Evolutionary conservation across 2,888 invertebrate species (phyloP).

Genomic region (Agonum fuliginosum): DNA sequence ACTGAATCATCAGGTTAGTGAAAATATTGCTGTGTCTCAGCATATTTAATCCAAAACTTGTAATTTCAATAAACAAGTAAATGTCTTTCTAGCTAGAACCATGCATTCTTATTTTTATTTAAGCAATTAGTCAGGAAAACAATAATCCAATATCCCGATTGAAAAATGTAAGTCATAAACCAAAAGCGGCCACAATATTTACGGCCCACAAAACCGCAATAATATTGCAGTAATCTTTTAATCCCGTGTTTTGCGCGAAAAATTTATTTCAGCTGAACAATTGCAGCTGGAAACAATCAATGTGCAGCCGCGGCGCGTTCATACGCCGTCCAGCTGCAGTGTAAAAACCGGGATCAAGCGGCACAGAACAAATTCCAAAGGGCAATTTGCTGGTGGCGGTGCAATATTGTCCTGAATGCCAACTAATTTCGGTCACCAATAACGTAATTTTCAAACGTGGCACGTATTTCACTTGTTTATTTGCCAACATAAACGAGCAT

Average conservation of each 20-base stretch:
- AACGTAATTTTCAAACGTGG: slow-evolving; percentile 48
- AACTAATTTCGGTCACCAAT: slow-evolving; percentile 43
- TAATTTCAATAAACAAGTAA: no score
- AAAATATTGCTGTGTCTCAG: no score
- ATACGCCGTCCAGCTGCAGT: neutral
- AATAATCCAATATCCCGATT: no score
- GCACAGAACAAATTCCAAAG: slow-evolving; percentile 6
- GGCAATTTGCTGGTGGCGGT: slow-evolving; percentile 16
- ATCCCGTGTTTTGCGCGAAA: slow-evolving; percentile 27
- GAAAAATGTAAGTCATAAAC: no score
- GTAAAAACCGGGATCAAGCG: neutral
- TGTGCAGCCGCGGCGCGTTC: neutral
- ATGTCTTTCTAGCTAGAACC: no score
- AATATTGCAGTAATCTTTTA: slow-evolving; percentile 45
- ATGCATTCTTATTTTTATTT: no score
- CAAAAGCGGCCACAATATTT: no score
- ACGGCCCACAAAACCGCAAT: slow-evolving; percentile 20
- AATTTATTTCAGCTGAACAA: slow-evolving; percentile 32
- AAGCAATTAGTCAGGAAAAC: no score
- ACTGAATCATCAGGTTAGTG: no score
- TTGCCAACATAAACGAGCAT: slow-evolving; percentile 36
- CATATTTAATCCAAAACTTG: no score
- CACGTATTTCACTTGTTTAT: slow-evolving; percentile 50
- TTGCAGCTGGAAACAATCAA: slow-evolving; percentile 14
- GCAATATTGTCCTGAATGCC: slow-evolving; percentile 43